Conservation (phyloP, 1,140 invertebrate genomes). For the Globodera ellingtonae region DNA sequence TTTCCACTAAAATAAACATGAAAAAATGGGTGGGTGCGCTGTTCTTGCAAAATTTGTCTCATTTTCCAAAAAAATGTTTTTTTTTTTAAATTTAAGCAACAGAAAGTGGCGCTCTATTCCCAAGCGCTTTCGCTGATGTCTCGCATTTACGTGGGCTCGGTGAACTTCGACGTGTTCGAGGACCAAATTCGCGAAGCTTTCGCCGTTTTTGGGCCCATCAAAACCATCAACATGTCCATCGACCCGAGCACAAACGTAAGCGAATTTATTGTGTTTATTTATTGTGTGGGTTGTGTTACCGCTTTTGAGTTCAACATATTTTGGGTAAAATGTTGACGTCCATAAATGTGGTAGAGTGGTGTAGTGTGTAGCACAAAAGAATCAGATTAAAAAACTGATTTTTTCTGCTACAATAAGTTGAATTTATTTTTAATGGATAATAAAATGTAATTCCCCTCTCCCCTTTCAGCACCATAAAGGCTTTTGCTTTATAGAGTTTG, state of each 20-base stretch:
- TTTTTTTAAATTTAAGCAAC: slow-evolving; percentile 65
- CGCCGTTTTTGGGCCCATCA: slow-evolving; percentile 95
- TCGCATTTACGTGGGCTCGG: slow-evolving; percentile 96
- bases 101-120: slow-evolving; percentile 69
- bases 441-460: background rate
- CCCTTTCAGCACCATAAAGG: slow-evolving; percentile 86
- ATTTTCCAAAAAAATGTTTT: no score
- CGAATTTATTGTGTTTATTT: background rate
- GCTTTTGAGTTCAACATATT: no score
- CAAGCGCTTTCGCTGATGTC: slow-evolving; percentile 71
- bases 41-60: no score
- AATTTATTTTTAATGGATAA: background rate
- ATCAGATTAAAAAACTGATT: no score
- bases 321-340: background rate
- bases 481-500: slow-evolving; percentile 99
- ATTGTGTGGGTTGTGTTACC: no score
- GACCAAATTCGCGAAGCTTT: slow-evolving; percentile 98
- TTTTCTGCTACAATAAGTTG: no score
- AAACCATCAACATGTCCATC: slow-evolving; percentile 99
- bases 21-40: no score
- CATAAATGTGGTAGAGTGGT: no score
- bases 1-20: no score
- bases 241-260: slow-evolving; percentile 82
- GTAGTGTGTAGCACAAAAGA: no score
- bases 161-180: slow-evolving; percentile 98